Evolutionary conservation across 2,113 vertebrate species (phyloP).

Genomic region (Eolophus roseicapilla): DNA sequence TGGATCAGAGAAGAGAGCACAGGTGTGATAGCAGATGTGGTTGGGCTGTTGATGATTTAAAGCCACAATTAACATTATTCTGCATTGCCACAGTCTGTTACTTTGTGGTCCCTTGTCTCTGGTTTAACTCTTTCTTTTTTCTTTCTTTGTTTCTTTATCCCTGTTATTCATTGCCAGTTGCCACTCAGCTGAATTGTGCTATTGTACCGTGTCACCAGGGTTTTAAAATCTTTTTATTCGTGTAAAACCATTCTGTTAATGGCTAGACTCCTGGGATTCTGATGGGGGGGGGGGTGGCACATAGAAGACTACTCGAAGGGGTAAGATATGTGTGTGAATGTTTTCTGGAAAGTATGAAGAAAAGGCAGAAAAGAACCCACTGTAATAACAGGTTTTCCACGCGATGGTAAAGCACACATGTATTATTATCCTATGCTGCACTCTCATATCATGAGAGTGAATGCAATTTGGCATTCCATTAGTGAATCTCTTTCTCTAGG

Average conservation of each 20-base stretch:
- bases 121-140: not conserved
- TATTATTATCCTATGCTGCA: slow-evolving; percentile 28
- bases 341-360: not conserved
- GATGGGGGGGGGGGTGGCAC: not conserved
- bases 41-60: slow-evolving; percentile 30
- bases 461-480: slow-evolving; percentile 59
- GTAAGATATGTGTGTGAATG: not conserved
- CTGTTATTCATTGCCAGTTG: not conserved
- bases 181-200: slow-evolving; percentile 13
- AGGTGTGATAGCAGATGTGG: slow-evolving; percentile 65
- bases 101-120: not conserved
- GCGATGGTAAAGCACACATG: not conserved
- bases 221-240: slow-evolving; percentile 46
- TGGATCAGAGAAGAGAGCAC: slow-evolving; percentile 31
- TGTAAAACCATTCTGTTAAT: not conserved
- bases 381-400: slow-evolving; percentile 18
- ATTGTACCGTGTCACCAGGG: slow-evolving; percentile 19
- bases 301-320: not conserved
- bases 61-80: slow-evolving; percentile 41
- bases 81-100: not conserved
- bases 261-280: not conserved
- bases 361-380: not conserved
- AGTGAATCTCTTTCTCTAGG: slow-evolving; percentile 48
- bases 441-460: not conserved
- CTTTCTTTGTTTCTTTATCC: not conserved